phyloP scores from a whole-genome alignment of 35 echinoderm and acorn worm genomes.

The Ophioderma brevispina region DNA sequence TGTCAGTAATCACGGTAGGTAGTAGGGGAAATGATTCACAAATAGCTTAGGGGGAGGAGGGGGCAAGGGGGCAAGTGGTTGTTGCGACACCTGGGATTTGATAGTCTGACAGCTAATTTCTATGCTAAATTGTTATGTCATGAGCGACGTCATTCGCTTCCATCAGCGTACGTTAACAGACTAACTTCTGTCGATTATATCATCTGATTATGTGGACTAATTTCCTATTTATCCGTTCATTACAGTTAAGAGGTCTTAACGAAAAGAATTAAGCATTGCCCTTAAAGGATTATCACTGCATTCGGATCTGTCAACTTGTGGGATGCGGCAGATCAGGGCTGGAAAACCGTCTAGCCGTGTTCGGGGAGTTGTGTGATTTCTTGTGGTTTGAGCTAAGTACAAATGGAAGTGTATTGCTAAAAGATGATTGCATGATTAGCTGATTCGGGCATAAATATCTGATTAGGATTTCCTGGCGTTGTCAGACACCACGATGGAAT shows the following conservation, averaged over 20 bases:
- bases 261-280: neutral
- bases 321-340: neutral
- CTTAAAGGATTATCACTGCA: neutral
- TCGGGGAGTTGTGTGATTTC: neutral
- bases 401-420: neutral
- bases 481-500: neutral
- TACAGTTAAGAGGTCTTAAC: neutral
- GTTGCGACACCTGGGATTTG: neutral
- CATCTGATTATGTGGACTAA: neutral
- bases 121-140: conserved; percentile 7
- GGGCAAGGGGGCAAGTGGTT: neutral
- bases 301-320: neutral
- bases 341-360: neutral
- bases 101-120: neutral
- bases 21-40: neutral
- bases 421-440: conserved; percentile 6
- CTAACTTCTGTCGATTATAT: neutral
- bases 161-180: neutral
- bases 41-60: neutral
- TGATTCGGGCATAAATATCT: conserved; percentile 1
- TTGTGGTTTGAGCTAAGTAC: neutral
- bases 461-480: neutral
- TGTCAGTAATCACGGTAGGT: neutral
- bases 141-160: neutral
- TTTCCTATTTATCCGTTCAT: neutral